phyloP scores from a whole-genome alignment of 2,113 vertebrate genomes.

The Istiophorus platypterus region DNA sequence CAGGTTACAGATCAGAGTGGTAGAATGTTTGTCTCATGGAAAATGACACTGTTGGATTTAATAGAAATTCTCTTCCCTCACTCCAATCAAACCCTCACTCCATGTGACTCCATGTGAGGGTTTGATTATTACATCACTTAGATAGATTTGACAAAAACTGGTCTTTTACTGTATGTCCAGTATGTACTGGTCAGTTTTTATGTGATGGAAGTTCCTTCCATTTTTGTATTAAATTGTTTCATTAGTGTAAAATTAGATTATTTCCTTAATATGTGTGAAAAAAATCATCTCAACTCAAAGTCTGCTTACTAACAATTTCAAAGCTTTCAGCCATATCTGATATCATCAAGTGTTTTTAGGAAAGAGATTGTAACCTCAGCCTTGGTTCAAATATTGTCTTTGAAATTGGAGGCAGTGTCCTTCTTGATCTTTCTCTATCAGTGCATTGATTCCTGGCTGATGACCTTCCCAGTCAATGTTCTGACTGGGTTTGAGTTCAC shows the following conservation, averaged over 20 bases:
- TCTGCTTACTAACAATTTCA: not conserved
- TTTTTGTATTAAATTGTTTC: not conserved
- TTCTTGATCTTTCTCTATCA: not conserved
- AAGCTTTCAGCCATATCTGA: not conserved
- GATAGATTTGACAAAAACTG: not conserved
- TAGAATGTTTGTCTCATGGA: not conserved
- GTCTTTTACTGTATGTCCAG: slow-evolving; percentile 15
- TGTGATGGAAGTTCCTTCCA: not conserved
- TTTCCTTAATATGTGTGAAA: not conserved
- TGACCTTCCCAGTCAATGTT: not conserved
- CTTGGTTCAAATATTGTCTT: not conserved
- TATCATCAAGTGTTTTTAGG: not conserved
- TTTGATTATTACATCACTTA: slow-evolving; percentile 13
- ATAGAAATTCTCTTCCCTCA: not conserved
- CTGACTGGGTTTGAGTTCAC: not conserved
- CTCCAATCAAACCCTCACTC: too few relatives aligned
- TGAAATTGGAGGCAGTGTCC: not conserved
- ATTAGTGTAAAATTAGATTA: not conserved
- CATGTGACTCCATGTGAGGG: not conserved
- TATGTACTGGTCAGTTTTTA: not conserved
- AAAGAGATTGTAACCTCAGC: not conserved
- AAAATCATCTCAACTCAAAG: not conserved
- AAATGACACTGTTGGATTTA: slow-evolving; percentile 1
- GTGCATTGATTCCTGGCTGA: not conserved
- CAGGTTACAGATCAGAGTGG: not conserved